phyloP scores from a whole-genome alignment of 2,888 invertebrate genomes.

The Blomia tropicalis region DNA sequence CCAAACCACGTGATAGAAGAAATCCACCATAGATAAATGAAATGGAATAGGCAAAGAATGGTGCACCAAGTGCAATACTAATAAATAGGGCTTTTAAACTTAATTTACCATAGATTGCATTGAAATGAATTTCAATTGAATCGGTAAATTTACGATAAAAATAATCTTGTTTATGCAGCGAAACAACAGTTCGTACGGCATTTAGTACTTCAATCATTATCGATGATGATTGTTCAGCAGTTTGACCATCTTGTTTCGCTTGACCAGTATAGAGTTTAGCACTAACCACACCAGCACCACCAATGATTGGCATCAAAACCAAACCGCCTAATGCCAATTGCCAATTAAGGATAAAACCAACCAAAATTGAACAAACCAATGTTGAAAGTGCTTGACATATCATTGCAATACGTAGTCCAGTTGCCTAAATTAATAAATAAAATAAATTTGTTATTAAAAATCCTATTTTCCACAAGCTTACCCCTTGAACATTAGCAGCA shows the following conservation, averaged over 20 bases:
- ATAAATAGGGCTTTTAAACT: not conserved
- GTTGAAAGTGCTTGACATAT: slow-evolving; percentile 46
- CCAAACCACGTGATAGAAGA: not conserved
- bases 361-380: slow-evolving; percentile 43
- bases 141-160: slow-evolving; percentile 45
- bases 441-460: slow-evolving; percentile 28
- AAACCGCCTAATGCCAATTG: slow-evolving; percentile 52
- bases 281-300: slow-evolving; percentile 42
- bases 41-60: slow-evolving; percentile 15
- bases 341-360: slow-evolving; percentile 53
- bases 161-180: slow-evolving; percentile 46
- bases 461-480: slow-evolving; percentile 21
- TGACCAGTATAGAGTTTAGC: not conserved
- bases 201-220: slow-evolving; percentile 58
- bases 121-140: not conserved
- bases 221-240: slow-evolving; percentile 25
- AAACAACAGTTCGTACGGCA: slow-evolving; percentile 50
- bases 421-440: slow-evolving; percentile 44
- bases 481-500: slow-evolving; percentile 51
- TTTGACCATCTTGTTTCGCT: not conserved
- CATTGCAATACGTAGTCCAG: slow-evolving; percentile 55
- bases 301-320: slow-evolving; percentile 50
- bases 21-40: not conserved
- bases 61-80: not conserved
- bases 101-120: slow-evolving; percentile 30